phyloP scores from a whole-genome alignment of 2,113 vertebrate species.

The Eudyptes chrysolophus region DNA sequence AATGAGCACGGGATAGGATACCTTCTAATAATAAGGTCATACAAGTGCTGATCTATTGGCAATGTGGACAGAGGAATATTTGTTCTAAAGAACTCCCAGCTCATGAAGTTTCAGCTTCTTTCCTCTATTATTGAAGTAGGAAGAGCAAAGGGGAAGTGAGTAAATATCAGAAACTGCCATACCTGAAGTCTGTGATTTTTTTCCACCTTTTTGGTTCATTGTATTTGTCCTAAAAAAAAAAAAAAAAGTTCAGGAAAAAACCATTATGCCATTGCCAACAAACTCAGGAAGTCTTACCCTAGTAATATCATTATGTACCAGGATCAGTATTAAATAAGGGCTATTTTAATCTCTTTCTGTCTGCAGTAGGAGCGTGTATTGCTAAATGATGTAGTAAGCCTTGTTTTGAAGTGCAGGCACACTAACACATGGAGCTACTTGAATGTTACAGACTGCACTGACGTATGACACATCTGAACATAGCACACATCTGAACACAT shows the following conservation, averaged over 20 bases:
- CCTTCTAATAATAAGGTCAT: neutral
- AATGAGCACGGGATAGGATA: neutral
- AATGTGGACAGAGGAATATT: neutral
- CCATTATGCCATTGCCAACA: neutral
- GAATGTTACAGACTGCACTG: neutral
- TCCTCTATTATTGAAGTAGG: neutral
- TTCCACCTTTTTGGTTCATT: neutral
- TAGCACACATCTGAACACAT: neutral
- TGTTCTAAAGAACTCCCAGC: neutral
- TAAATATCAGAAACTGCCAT: neutral
- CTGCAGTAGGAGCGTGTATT: neutral
- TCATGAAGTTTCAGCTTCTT: neutral
- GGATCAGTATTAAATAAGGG: neutral
- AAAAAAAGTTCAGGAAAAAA: constrained; percentile 6
- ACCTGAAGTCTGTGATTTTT: constrained; percentile 48
- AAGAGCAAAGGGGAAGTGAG: neutral
- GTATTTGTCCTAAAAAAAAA: constrained; percentile 49
- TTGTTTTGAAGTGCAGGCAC: neutral
- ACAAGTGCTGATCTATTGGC: neutral
- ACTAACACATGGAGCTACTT: neutral
- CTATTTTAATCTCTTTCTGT: constrained; percentile 12
- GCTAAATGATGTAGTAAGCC: neutral
- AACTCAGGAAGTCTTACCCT: neutral
- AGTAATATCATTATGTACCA: neutral
- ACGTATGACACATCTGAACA: neutral